phyloP scores from a whole-genome alignment of 2,888 invertebrate species.

The Agrypnus murinus region DNA sequence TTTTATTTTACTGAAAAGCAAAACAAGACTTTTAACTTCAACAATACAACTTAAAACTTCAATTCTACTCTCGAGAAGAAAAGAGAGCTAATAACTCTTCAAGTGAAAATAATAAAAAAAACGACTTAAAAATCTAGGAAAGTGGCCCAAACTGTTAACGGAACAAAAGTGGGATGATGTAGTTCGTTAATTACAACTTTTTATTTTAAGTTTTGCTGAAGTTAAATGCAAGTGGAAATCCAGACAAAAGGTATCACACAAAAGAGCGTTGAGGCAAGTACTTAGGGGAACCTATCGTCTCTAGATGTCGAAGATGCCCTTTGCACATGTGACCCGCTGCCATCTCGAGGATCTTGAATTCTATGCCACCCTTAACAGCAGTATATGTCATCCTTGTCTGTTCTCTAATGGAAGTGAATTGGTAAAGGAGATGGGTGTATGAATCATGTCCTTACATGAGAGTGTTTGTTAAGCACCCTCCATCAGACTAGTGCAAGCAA shows the following conservation, averaged over 20 bases:
- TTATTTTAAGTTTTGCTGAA: not conserved
- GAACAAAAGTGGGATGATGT: too few relatives aligned
- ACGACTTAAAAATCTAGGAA: too few relatives aligned
- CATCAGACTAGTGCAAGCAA: constrained; percentile 36
- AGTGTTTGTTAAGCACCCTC: constrained; percentile 44
- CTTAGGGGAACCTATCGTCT: constrained; percentile 27
- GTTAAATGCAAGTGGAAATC: constrained; percentile 24
- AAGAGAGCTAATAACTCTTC: too few relatives aligned
- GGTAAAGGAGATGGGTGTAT: constrained; percentile 31
- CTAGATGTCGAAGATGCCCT: constrained; percentile 43
- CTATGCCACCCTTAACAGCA: constrained; percentile 21
- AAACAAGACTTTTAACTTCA: too few relatives aligned
- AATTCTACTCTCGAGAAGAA: too few relatives aligned
- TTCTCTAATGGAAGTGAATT: constrained; percentile 33
- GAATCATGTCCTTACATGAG: constrained; percentile 40
- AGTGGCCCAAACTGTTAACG: too few relatives aligned
- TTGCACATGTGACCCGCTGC: constrained; percentile 40
- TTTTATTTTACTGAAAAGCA: too few relatives aligned
- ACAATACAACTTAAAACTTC: too few relatives aligned
- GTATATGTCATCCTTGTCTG: constrained; percentile 36
- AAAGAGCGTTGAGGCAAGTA: constrained; percentile 15
- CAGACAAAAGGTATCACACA: constrained; percentile 31
- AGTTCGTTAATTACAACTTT: too few relatives aligned
- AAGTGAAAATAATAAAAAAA: too few relatives aligned
- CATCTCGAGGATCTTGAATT: constrained; percentile 34